A percentile compares a stretch with the other conserved stretches of the same genome.
These are phyloP conservation scores for Ancistrus triradiatus DNA, from an alignment of 2,113 vertebrate species.

Conservation along the genomic window DNA sequence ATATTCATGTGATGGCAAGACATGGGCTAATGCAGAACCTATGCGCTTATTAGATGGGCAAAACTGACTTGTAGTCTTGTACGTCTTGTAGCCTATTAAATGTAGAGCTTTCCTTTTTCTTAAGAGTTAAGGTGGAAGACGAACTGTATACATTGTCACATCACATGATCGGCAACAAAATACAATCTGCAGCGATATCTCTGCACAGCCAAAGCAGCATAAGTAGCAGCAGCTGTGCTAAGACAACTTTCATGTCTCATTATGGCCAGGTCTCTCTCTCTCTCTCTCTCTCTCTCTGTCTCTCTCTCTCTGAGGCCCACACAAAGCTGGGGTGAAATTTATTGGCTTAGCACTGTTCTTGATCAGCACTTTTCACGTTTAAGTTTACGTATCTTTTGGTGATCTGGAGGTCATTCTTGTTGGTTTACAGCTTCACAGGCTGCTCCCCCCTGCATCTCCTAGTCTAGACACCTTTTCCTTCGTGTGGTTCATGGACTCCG, in stretches of 20 bases:
- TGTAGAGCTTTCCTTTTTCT: constrained; percentile 36
- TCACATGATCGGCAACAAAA: constrained; percentile 49
- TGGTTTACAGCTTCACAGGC: constrained; percentile 24
- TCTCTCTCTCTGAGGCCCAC: too few relatives aligned
- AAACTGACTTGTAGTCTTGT: too few relatives aligned
- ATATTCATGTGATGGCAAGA: too few relatives aligned
- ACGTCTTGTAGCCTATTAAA: neutral
- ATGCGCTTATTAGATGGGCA: too few relatives aligned
- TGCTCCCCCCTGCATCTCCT: constrained; percentile 15
- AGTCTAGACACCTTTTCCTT: neutral
- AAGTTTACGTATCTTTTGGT: constrained; percentile 20
- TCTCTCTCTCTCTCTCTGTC: neutral
- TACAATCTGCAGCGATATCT: constrained; percentile 56
- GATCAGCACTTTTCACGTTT: constrained; percentile 15
- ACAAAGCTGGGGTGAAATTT: constrained; percentile 11
- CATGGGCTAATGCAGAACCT: too few relatives aligned
- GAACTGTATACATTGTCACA: constrained; percentile 73
- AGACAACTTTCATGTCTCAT: constrained; percentile 52
- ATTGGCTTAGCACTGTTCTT: constrained; percentile 21
- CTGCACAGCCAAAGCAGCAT: constrained; percentile 74
- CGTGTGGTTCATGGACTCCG: neutral
- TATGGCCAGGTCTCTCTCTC: neutral
- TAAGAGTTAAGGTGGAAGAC: constrained; percentile 76
- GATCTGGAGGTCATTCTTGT: constrained; percentile 11
- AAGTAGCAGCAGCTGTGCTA: constrained; percentile 79